Evolutionary conservation across 2,797 vertebrate species (phyloP), one percentile per base, ranked within the genome.

Genomic region (Acanthornis magna): DNA sequence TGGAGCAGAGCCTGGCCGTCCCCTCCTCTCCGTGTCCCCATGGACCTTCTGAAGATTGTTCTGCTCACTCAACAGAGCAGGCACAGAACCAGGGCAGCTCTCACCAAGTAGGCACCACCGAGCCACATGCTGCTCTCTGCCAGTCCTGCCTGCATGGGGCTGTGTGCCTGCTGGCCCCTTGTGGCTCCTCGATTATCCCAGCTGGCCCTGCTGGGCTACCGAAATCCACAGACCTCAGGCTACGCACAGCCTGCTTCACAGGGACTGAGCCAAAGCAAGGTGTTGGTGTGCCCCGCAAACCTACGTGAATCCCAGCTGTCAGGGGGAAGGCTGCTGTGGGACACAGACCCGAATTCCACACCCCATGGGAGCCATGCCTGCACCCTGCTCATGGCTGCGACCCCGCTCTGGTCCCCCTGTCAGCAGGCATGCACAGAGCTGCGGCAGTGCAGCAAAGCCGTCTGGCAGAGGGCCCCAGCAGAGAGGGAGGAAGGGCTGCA

Each of bases 331-430:
- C 13, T 68, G 54, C 34, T 12, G 5, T 11, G 10, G 26, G 29
- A 32, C 62, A 34, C 16, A 81, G 36, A 14, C 40, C 19, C 11
- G 3, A 22, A 29, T 89, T 42, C 58, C 50, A 8, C 5, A 6
- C 16, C 27, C 40, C 4, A 0, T 7, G 0, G 1, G 43, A 66
- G 51, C 61, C 0, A 0, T 32, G 15, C n/a, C 7, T 19, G 40
- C 68, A 25, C 29, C 40, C 32, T 45, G 51, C 60, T 61, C 13
- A 3, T 20, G 2, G 3, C 43, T 14, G 5, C 25, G 10, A 22
- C 29, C 18, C 51, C 0, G 0, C 55, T 68, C 29, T 42, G 76
- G 30, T 22, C 51, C 50, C 36, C 10, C 19, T 1, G 0, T 60
- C 13, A 7, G 30, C 9, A 36, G 25, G 26, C 30, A 23, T 1